phyloP scores from a whole-genome alignment of 2,888 invertebrate genomes.

The Yponomeuta cagnagella region DNA sequence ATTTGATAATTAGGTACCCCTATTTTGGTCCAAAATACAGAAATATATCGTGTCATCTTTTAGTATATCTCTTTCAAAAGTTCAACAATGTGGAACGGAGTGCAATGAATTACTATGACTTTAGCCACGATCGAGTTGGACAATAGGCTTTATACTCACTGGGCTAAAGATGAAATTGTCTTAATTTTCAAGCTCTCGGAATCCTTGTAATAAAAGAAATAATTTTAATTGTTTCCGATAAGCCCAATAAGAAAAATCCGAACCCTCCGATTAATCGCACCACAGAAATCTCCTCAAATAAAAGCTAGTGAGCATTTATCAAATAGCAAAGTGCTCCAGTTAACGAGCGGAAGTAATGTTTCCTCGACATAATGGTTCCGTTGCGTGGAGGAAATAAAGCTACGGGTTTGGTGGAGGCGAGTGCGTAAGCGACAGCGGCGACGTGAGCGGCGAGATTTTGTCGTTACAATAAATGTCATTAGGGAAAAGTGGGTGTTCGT shows the following conservation, averaged over 20 bases:
- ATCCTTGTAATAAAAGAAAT: not conserved
- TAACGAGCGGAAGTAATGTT: constrained; percentile 70
- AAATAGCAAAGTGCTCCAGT: constrained; percentile 61
- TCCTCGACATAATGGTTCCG: constrained; percentile 15
- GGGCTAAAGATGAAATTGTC: too few species aligned
- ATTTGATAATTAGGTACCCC: too few species aligned
- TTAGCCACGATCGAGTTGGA: too few species aligned
- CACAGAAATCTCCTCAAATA: constrained; percentile 10
- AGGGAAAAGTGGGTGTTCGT: too few species aligned
- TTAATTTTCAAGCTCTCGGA: not conserved
- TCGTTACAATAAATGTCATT: too few species aligned
- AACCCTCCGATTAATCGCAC: constrained; percentile 7
- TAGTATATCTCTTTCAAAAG: too few species aligned
- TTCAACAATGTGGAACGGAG: too few species aligned
- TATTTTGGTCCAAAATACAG: too few species aligned
- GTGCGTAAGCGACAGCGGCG: not conserved
- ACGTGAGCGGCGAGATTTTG: not conserved
- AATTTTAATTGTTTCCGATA: constrained; percentile 2
- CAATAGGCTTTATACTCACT: too few species aligned
- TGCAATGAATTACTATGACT: too few species aligned
- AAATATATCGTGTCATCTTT: too few species aligned
- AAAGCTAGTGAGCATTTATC: constrained; percentile 62
- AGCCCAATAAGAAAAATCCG: not conserved
- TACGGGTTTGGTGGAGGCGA: not conserved
- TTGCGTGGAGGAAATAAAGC: constrained; percentile 6